Evolutionary conservation across 2,113 vertebrate genomes (phyloP).

Genomic region (Rhipidura dahli): DNA sequence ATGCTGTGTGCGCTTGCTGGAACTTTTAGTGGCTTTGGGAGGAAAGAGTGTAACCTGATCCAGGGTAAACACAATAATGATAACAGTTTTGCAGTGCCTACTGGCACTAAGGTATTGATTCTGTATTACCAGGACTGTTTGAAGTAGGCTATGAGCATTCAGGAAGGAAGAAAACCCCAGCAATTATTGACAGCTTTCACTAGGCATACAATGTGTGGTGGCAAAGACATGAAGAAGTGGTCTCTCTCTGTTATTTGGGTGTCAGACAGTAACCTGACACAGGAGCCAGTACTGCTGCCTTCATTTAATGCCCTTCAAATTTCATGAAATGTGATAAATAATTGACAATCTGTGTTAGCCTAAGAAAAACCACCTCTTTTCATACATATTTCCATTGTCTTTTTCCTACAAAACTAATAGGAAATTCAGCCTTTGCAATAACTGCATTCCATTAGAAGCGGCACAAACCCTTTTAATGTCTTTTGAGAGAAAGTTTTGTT

Average conservation of each 20-base stretch:
- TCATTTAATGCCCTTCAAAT: slow-evolving; percentile 63
- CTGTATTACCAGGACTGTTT: slow-evolving; percentile 64
- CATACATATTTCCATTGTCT: neutral
- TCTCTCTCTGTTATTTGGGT: slow-evolving; percentile 57
- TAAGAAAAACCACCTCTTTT: slow-evolving; percentile 14
- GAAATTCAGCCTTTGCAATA: neutral
- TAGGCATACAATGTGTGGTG: slow-evolving; percentile 29
- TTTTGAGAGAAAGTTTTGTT: slow-evolving; percentile 17
- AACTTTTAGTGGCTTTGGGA: slow-evolving; percentile 53
- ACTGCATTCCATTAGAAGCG: neutral
- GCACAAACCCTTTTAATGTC: neutral
- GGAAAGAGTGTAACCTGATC: slow-evolving; percentile 61
- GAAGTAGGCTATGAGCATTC: slow-evolving; percentile 63
- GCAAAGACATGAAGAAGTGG: slow-evolving; percentile 60
- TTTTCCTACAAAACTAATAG: neutral
- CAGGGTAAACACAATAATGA: slow-evolving; percentile 56
- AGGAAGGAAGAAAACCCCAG: neutral
- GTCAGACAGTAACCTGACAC: slow-evolving; percentile 65
- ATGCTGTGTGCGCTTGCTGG: neutral
- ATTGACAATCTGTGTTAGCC: neutral
- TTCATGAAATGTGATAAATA: slow-evolving; percentile 50
- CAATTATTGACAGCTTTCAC: slow-evolving; percentile 60
- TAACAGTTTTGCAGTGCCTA: slow-evolving; percentile 51
- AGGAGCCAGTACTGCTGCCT: slow-evolving; percentile 62
- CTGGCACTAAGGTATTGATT: slow-evolving; percentile 73